A percentile compares a stretch with the other conserved stretches of the same genome.
phyloP scores from a whole-genome alignment of 2,888 invertebrate species.

The Harpalus rufipes region DNA sequence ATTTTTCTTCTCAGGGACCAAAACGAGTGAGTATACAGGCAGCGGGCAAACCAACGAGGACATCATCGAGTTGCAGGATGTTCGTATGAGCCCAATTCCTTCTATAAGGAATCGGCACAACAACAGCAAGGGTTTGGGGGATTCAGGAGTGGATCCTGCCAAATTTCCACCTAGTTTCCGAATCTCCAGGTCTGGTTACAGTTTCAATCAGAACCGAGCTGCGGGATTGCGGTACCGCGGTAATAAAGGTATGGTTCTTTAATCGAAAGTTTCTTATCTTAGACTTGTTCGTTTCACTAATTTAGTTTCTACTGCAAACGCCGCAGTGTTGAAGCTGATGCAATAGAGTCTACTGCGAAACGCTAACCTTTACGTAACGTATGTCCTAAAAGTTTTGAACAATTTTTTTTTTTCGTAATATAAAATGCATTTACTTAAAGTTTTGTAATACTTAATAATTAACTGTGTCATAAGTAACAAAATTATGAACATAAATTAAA shows the following conservation, averaged over 20 bases:
- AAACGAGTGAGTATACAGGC: constrained; percentile 74
- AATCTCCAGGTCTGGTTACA: constrained; percentile 82
- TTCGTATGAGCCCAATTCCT: constrained; percentile 90
- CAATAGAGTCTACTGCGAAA: too few relatives aligned
- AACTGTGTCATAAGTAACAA: too few relatives aligned
- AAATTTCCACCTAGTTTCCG: constrained; percentile 88
- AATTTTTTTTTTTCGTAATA: too few relatives aligned
- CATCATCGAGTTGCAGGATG: constrained; percentile 94
- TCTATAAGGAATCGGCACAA: constrained; percentile 86
- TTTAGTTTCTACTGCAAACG: too few relatives aligned
- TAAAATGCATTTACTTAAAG: too few relatives aligned
- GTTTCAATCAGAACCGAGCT: constrained; percentile 80
- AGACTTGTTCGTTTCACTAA: too few relatives aligned
- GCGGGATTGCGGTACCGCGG: constrained; percentile 81
- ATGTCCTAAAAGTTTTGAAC: too few relatives aligned
- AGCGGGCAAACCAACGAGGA: constrained; percentile 80
- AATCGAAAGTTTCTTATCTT: background rate
- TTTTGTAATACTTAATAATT: too few relatives aligned
- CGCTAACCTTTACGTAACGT: too few relatives aligned
- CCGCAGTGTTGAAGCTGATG: too few relatives aligned
- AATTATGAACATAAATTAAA: too few relatives aligned
- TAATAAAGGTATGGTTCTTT: constrained; percentile 75
- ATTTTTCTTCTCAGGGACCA: constrained; percentile 74
- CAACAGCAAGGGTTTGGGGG: constrained; percentile 75
- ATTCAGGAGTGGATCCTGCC: constrained; percentile 80